Conservation (phyloP, 53 echinoderm and acorn worm genomes). For the Echinarachnius parma region DNA sequence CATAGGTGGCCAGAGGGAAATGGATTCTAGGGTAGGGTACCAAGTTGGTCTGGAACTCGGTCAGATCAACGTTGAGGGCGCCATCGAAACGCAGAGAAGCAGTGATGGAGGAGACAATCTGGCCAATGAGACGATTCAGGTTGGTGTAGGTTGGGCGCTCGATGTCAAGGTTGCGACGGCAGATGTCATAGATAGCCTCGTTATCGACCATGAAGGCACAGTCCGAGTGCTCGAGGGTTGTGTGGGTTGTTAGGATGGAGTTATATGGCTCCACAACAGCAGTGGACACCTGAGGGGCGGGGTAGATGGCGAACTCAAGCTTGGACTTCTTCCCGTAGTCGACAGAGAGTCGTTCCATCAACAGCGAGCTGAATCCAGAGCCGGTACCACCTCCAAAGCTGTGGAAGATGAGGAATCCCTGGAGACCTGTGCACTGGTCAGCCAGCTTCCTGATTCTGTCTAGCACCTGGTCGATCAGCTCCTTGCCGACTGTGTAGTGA, state of each 20-base stretch:
- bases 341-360: slow-evolving; percentile 93
- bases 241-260: slow-evolving; percentile 87
- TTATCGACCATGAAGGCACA: slow-evolving; percentile 99
- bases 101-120: slow-evolving; percentile 44
- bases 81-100: slow-evolving; percentile 60
- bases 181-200: slow-evolving; percentile 97
- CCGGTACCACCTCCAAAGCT: slow-evolving; percentile 90
- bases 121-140: slow-evolving; percentile 49
- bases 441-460: slow-evolving; percentile 57
- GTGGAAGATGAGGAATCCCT: slow-evolving; percentile 76
- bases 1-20: slow-evolving; percentile 54
- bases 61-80: slow-evolving; percentile 54
- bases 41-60: slow-evolving; percentile 72
- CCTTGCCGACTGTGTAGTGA: slow-evolving; percentile 63
- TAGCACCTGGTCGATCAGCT: slow-evolving; percentile 50
- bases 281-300: slow-evolving; percentile 79
- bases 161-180: slow-evolving; percentile 64
- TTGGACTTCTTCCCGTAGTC: slow-evolving; percentile 99
- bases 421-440: slow-evolving; percentile 74
- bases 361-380: too few relatives aligned
- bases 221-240: slow-evolving; percentile 94
- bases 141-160: slow-evolving; percentile 68
- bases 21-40: slow-evolving; percentile 64
- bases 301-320: slow-evolving; percentile 89
- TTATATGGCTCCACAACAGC: slow-evolving; percentile 97